Evolutionary conservation across 2,888 invertebrate genomes (phyloP), one percentile per base, ranked within the genome.

Genomic region (Diabrotica balteata): DNA sequence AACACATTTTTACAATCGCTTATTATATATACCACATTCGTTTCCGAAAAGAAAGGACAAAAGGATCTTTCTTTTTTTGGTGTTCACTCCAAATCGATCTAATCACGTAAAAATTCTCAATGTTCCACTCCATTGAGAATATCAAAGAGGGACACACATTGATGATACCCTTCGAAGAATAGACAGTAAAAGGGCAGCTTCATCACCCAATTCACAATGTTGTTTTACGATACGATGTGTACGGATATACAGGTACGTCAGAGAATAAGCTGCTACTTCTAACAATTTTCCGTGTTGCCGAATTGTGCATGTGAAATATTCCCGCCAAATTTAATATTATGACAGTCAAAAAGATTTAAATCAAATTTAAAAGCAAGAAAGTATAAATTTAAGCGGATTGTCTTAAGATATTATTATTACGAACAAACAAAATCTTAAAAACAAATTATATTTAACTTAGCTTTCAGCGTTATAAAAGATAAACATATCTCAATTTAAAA

Each of bases 181-280:
- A 61, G 59, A 50, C 66, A 62, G 55, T 67, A 66, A 67, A 67
- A 60, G 57, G 63, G 49, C 63, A 59, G 62, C 67, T 57, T 69
- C 66, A 67, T 67, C 70, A 67, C 61, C 58, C 63, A 63, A 69
- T 71, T 66, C 65, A 66, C 63, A 66, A 59, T 68, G 67, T 70
- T 74, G 73, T 72, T 71, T 73, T 69, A 66, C 69, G 70, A 68
- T 68, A 64, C 64, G 60, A 72, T 69, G 73, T 73, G 69, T 71
- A 72, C 72, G 76, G 71, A 73, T 75, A 73, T 54, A 49, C 32
- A 50, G 44, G 45, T 63, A 54, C 62, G 46, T 44, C 10, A 6
- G 17, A 57, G 72, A 72, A 72, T 68, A 75, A 69, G 70, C 74
- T 71, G 73, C 64, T 63, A 69, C 65, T 72, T 73, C 68, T 72